Conservation (phyloP, 35 echinoderm and acorn worm genomes). For the Amphiura filiformis region DNA sequence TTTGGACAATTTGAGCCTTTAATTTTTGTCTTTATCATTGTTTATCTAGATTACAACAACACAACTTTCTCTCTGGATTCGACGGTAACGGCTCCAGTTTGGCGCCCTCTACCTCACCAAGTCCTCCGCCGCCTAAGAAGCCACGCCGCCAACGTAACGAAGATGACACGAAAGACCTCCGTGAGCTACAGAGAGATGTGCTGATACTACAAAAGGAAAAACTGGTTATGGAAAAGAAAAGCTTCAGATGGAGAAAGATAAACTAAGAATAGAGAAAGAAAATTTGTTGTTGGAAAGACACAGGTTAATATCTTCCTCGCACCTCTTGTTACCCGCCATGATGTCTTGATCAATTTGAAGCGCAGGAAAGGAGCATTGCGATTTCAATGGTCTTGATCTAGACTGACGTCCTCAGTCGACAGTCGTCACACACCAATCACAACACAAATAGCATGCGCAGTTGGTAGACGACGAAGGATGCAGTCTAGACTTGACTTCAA, state of each 20-base stretch:
- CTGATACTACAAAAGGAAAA: neutral
- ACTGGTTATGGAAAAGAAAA: neutral
- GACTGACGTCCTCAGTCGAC: no score
- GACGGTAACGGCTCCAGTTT: neutral
- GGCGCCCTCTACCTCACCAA: neutral
- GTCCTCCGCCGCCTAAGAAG: neutral
- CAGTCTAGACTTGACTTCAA: no score
- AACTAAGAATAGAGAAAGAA: neutral
- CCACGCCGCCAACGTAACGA: neutral
- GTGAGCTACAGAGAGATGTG: neutral
- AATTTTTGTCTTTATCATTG: no score
- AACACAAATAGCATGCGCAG: no score
- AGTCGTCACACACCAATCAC: no score
- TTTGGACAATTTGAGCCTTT: no score
- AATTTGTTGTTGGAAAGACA: neutral
- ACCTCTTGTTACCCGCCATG: neutral
- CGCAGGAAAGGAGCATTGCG: no score
- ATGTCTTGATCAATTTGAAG: no score
- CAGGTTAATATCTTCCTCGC: neutral
- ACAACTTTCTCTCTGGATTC: neutral
- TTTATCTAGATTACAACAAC: constrained; percentile 9
- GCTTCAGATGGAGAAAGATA: neutral
- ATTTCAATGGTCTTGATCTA: no score
- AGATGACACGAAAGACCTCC: neutral
- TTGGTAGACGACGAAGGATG: no score